Conservation (phyloP, 1,140 invertebrate species). For the Lamellibrachia luymesi region DNA sequence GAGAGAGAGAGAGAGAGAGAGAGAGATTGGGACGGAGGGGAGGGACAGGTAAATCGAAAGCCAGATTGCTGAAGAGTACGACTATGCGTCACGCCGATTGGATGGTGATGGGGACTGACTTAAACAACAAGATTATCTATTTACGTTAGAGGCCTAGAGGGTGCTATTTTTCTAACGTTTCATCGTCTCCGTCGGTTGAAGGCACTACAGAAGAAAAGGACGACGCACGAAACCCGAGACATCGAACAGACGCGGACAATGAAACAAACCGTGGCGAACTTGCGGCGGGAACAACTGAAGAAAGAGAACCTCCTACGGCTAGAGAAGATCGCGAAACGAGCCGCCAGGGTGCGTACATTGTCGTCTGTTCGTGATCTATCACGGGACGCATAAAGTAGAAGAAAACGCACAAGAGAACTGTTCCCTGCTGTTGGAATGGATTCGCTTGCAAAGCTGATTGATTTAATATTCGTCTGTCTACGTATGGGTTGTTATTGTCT, state of each 20-base stretch:
- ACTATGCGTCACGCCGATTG: too few relatives aligned
- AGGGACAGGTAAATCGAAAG: too few relatives aligned
- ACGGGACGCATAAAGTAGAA: neutral
- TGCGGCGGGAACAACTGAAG: neutral
- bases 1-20: too few relatives aligned
- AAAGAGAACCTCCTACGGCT: neutral
- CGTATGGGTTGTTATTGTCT: too few relatives aligned
- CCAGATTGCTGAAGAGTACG: too few relatives aligned
- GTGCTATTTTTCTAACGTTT: neutral
- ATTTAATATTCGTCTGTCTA: too few relatives aligned
- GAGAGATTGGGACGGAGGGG: too few relatives aligned
- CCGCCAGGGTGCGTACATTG: neutral
- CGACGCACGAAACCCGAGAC: neutral
- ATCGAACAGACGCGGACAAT: neutral
- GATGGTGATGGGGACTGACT: too few relatives aligned
- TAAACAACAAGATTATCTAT: too few relatives aligned
- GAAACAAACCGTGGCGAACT: neutral
- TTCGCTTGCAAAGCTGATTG: too few relatives aligned
- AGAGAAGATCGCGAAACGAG: neutral
- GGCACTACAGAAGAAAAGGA: neutral
- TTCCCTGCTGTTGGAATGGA: too few relatives aligned
- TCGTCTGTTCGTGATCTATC: neutral
- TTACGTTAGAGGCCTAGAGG: too few relatives aligned
- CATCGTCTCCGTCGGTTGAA: neutral
- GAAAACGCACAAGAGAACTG: neutral